Conservation (phyloP, 1,140 invertebrate genomes). For the Formica selysi region DNA sequence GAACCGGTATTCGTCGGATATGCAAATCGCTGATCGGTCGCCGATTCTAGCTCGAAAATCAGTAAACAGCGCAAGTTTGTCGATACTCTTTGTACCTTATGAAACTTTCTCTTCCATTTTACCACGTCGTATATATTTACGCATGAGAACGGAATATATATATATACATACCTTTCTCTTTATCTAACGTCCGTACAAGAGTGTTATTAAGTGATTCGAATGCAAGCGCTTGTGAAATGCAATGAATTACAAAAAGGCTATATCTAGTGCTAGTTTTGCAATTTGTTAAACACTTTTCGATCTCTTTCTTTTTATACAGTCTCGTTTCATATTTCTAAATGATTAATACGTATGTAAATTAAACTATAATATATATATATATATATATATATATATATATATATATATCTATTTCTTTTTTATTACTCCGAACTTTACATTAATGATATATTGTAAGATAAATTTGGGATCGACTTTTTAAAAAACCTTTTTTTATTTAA, state of each 20-base stretch:
- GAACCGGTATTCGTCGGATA: constrained; percentile 50
- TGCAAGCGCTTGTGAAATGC: constrained; percentile 28
- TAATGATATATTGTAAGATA: constrained; percentile 35
- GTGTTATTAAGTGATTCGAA: constrained; percentile 35
- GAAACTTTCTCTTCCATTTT: not conserved
- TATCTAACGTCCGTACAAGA: constrained; percentile 13
- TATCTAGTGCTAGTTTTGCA: not conserved
- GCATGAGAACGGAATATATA: not conserved
- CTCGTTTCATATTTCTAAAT: not conserved
- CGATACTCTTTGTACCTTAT: constrained; percentile 12
- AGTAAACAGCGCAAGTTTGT: constrained; percentile 13
- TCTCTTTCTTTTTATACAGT: not conserved
- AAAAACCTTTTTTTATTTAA: not conserved
- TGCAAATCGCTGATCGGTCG: constrained; percentile 54
- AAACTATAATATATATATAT: not conserved
- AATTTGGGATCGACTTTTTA: not conserved
- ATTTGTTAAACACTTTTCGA: not conserved
- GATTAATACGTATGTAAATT: constrained; percentile 20
- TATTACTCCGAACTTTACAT: not conserved
- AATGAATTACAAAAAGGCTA: constrained; percentile 41
- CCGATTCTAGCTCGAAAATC: constrained; percentile 39
- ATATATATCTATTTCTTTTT: no score
- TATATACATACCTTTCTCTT: constrained; percentile 6
- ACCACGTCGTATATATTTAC: constrained; percentile 14
- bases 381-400: no score